Percentiles rank a stretch among this genome's conserved stretches.
Conservation (phyloP, 2,888 invertebrate species). For the Ormyrus thymus region DNA sequence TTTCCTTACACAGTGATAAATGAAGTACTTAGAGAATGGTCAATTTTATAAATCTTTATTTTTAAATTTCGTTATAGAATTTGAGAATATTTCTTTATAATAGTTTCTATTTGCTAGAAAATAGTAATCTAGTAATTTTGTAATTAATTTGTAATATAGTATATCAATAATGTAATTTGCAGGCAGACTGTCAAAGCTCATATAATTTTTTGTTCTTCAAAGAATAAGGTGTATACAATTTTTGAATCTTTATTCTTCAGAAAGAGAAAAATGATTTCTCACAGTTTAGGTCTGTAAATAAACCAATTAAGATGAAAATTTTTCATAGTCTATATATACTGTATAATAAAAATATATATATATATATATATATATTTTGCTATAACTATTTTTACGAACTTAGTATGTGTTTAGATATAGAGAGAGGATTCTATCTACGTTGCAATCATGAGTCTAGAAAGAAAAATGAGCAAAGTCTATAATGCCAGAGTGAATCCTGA, state of each 20-base stretch:
- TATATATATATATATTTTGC: constrained; percentile 39
- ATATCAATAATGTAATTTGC: constrained; percentile 5
- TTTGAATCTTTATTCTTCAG: constrained; percentile 13
- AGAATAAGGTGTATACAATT: constrained; percentile 13
- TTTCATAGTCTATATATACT: constrained; percentile 42
- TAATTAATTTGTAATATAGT: constrained; percentile 48
- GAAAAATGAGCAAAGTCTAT: background rate
- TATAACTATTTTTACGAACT: constrained; percentile 20
- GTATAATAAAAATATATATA: constrained; percentile 29
- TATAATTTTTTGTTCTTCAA: constrained; percentile 18
- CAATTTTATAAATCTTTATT: constrained; percentile 28
- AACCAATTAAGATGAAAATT: constrained; percentile 15
- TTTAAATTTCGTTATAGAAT: background rate
- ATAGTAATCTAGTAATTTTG: constrained; percentile 18
- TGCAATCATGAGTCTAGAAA: background rate
- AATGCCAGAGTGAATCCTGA: constrained; percentile 9
- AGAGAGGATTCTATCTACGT: background rate
- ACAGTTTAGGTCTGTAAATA: constrained; percentile 40
- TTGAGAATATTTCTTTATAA: constrained; percentile 1
- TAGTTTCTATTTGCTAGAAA: constrained; percentile 31
- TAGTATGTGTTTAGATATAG: constrained; percentile 12
- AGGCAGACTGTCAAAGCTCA: constrained; percentile 32
- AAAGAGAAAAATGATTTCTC: constrained; percentile 4
- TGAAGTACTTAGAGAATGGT: constrained; percentile 52
- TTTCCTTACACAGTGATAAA: constrained; percentile 48